Conservation (phyloP, 2,888 invertebrate species). For the Zygogramma bicolorata region DNA sequence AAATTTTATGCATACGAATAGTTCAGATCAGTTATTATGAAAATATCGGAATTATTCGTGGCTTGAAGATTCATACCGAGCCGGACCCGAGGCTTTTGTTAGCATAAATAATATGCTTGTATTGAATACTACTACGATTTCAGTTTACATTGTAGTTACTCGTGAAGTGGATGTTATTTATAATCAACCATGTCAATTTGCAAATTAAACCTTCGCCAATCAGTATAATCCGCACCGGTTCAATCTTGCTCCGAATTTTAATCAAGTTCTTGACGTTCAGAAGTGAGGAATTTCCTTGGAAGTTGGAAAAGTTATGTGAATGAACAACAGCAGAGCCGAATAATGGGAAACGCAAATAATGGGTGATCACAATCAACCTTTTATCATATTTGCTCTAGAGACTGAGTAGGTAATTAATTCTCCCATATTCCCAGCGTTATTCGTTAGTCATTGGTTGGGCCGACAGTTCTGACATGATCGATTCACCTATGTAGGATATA, state of each 20-base stretch:
- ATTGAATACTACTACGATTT: too few relatives aligned
- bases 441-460: neutral
- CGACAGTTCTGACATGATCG: neutral
- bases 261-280: neutral
- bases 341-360: neutral
- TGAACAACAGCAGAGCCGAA: neutral
- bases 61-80: too few relatives aligned
- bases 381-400: neutral
- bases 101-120: too few relatives aligned
- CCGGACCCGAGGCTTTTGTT: too few relatives aligned
- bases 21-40: too few relatives aligned
- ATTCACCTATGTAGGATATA: neutral
- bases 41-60: too few relatives aligned
- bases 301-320: slow-evolving; percentile 1
- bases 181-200: neutral
- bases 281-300: neutral
- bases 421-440: neutral
- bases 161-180: too few relatives aligned
- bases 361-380: neutral
- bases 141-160: too few relatives aligned
- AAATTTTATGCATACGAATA: too few relatives aligned
- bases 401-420: neutral
- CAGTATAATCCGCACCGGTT: neutral
- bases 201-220: neutral
- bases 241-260: neutral